Conservation (phyloP, 2,113 vertebrate genomes). For the Chionis minor region DNA sequence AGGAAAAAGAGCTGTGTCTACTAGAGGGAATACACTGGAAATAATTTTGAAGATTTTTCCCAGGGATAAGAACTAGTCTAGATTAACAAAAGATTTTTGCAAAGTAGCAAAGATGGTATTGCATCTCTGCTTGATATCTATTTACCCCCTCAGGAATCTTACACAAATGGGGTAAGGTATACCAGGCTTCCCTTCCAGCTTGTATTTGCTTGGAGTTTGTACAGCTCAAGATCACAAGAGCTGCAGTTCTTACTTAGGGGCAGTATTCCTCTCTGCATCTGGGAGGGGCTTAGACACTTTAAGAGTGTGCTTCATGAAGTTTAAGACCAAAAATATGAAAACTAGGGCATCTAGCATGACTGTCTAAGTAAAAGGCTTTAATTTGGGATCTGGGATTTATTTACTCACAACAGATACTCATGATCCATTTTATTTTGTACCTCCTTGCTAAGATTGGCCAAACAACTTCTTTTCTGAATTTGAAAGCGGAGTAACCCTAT, state of each 20-base stretch:
- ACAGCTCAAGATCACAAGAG: not conserved
- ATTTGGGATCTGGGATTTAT: not conserved
- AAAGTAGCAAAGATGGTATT: not conserved
- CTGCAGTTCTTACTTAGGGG: not conserved
- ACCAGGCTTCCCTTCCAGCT: not conserved
- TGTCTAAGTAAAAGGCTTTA: not conserved
- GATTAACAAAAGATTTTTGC: not conserved
- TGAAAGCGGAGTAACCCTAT: not conserved
- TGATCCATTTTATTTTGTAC: not conserved
- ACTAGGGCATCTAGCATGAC: not conserved
- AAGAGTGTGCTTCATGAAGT: not conserved
- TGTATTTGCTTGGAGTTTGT: not conserved
- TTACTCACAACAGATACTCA: not conserved
- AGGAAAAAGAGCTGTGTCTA: not conserved
- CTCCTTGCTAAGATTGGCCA: not conserved
- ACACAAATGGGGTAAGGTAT: not conserved
- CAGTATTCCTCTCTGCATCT: not conserved
- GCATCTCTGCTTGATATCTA: not conserved
- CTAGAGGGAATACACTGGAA: not conserved
- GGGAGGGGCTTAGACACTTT: not conserved
- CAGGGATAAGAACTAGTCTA: not conserved
- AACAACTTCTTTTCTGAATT: not conserved
- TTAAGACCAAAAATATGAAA: not conserved
- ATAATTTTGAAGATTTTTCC: not conserved
- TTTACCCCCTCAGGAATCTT: not conserved